Percentiles rank a stretch among this genome's conserved stretches.
These are phyloP conservation scores for Dascyllus trimaculatus DNA, from an alignment of 2,113 vertebrate species.

Conservation along the genomic window DNA sequence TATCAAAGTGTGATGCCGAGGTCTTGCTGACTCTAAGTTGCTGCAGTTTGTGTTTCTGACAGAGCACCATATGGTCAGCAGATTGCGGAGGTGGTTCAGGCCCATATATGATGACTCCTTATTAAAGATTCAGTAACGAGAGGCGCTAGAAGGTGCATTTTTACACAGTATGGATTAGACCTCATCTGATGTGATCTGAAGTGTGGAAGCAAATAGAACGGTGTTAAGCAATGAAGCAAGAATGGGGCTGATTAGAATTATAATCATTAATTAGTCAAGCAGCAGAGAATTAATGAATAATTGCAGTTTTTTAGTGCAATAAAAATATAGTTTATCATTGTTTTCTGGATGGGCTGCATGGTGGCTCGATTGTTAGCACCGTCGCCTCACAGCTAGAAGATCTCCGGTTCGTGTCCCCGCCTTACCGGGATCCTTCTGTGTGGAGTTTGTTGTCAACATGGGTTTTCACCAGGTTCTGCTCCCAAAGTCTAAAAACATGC, in stretches of 20 bases:
- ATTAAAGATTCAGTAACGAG: not conserved
- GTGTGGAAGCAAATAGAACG: not conserved
- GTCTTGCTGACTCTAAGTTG: constrained; percentile 19
- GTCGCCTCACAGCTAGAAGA: too few species aligned
- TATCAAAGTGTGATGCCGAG: constrained; percentile 7
- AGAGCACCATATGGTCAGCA: constrained; percentile 3
- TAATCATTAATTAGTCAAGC: not conserved
- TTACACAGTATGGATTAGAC: not conserved
- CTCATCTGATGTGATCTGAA: not conserved
- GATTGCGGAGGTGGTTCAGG: not conserved
- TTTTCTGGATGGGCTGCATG: too few species aligned
- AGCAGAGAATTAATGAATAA: not conserved
- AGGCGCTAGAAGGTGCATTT: not conserved
- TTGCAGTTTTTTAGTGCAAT: too few species aligned
- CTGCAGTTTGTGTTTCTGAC: not conserved
- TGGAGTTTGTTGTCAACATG: too few species aligned
- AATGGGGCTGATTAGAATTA: not conserved
- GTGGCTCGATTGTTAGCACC: too few species aligned
- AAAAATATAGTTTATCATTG: too few species aligned
- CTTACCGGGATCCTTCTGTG: too few species aligned
- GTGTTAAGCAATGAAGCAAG: not conserved
- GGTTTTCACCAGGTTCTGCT: too few species aligned
- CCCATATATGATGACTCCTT: not conserved
- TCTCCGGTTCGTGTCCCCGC: too few species aligned
- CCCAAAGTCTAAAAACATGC: too few species aligned